Conservation (phyloP, 2,113 vertebrate species). For the Stigmatopora argus region DNA sequence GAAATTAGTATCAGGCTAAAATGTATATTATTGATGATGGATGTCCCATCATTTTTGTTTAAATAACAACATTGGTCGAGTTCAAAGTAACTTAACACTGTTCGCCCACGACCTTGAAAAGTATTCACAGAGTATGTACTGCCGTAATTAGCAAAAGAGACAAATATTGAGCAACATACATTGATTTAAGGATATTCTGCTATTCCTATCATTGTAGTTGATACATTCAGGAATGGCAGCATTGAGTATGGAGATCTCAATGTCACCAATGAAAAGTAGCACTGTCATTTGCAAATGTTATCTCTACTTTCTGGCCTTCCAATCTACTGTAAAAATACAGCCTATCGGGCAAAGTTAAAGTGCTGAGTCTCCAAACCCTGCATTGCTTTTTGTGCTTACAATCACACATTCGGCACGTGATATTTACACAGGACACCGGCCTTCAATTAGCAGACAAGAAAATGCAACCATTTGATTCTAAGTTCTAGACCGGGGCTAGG, state of each 20-base stretch:
- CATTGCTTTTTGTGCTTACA: slow-evolving; percentile 55
- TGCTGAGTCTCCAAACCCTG: slow-evolving; percentile 53
- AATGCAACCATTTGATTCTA: slow-evolving; percentile 25
- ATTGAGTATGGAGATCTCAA: slow-evolving; percentile 7
- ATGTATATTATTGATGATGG: too few species aligned
- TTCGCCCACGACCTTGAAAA: too few species aligned
- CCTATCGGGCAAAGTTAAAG: slow-evolving; percentile 41
- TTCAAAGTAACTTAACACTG: too few species aligned
- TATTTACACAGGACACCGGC: slow-evolving; percentile 54
- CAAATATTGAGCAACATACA: too few species aligned
- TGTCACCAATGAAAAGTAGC: slow-evolving; percentile 24
- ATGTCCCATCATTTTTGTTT: too few species aligned
- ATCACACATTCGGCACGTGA: slow-evolving; percentile 50
- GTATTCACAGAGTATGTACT: too few species aligned
- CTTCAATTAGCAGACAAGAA: slow-evolving; percentile 34
- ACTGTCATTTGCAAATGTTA: slow-evolving; percentile 26
- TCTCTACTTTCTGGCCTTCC: slow-evolving; percentile 25
- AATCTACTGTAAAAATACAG: slow-evolving; percentile 33
- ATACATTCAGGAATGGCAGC: background rate
- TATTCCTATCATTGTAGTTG: background rate
- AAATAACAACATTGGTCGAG: too few species aligned
- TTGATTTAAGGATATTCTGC: background rate
- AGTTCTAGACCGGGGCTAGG: slow-evolving; percentile 54
- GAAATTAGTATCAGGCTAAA: too few species aligned
- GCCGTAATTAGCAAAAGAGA: too few species aligned